Evolutionary conservation across 1,140 invertebrate genomes (phyloP).

Genomic region (Chelonus insularis): DNA sequence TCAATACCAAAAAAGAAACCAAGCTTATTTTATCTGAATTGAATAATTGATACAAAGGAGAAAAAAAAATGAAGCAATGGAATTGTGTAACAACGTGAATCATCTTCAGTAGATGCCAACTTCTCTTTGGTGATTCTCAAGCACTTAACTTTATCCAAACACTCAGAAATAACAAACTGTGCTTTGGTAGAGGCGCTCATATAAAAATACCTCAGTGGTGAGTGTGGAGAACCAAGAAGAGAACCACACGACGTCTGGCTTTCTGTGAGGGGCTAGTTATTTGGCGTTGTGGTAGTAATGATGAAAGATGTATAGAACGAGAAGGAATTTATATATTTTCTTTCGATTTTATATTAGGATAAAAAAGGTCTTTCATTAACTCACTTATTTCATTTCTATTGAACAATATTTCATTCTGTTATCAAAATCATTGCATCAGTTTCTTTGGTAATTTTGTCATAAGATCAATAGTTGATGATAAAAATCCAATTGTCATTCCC

Average conservation of each 20-base stretch:
- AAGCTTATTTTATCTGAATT: background rate
- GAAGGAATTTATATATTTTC: slow-evolving; percentile 1
- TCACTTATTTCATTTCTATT: too few relatives aligned
- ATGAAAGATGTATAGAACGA: background rate
- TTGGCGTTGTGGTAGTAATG: background rate
- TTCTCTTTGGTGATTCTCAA: slow-evolving; percentile 11
- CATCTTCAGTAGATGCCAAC: slow-evolving; percentile 12
- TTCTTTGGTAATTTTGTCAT: too few relatives aligned
- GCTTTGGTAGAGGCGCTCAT: background rate
- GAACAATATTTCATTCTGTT: too few relatives aligned
- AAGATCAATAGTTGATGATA: too few relatives aligned
- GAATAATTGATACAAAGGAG: background rate
- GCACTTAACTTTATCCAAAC: slow-evolving; percentile 28
- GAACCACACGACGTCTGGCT: background rate
- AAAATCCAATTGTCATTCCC: too few relatives aligned
- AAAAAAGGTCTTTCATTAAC: background rate
- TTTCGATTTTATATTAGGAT: background rate
- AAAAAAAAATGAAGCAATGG: background rate
- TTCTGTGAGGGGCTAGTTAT: background rate
- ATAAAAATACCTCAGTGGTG: slow-evolving; percentile 20
- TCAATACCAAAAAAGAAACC: background rate
- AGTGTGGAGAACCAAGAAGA: background rate
- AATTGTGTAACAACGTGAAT: slow-evolving; percentile 1
- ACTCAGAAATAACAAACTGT: slow-evolving; percentile 28
- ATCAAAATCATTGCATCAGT: too few relatives aligned